Conservation (phyloP, 2,797 vertebrate genomes). For the Poeciliopsis gracilis region DNA sequence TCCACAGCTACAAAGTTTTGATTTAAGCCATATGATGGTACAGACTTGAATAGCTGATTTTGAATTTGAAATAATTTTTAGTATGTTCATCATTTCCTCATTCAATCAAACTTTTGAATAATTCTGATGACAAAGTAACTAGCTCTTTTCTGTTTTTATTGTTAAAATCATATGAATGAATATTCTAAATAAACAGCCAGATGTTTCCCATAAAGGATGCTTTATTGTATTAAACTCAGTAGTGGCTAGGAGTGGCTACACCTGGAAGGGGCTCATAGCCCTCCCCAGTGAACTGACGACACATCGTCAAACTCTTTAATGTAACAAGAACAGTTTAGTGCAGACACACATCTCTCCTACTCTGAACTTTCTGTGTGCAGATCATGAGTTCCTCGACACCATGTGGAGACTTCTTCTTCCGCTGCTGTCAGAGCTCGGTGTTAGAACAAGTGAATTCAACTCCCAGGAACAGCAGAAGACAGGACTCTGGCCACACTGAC, state of each 20-base stretch:
- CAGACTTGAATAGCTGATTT: not conserved
- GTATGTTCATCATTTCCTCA: not conserved
- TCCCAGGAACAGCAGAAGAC: constrained; percentile 44
- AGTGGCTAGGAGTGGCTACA: not conserved
- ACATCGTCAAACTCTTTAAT: not conserved
- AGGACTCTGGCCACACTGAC: constrained; percentile 25
- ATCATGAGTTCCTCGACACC: constrained; percentile 95
- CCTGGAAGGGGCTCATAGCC: not conserved
- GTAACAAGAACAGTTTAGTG: not conserved
- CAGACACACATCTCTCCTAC: not conserved
- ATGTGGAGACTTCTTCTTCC: constrained; percentile 97
- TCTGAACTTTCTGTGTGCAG: constrained; percentile 68
- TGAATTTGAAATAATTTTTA: not conserved
- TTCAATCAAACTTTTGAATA: not conserved
- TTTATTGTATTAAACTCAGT: not conserved
- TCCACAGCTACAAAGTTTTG: not conserved
- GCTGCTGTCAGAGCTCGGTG: constrained; percentile 77
- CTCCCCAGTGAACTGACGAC: not conserved
- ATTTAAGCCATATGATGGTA: not conserved
- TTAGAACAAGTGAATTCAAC: constrained; percentile 65
- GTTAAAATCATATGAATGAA: not conserved
- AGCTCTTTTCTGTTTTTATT: not conserved
- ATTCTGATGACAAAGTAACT: not conserved
- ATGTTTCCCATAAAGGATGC: not conserved
- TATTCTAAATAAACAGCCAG: not conserved